Base-by-base conservation (phyloP, 2,113 vertebrate genomes). In the Lagopus muta region DNA sequence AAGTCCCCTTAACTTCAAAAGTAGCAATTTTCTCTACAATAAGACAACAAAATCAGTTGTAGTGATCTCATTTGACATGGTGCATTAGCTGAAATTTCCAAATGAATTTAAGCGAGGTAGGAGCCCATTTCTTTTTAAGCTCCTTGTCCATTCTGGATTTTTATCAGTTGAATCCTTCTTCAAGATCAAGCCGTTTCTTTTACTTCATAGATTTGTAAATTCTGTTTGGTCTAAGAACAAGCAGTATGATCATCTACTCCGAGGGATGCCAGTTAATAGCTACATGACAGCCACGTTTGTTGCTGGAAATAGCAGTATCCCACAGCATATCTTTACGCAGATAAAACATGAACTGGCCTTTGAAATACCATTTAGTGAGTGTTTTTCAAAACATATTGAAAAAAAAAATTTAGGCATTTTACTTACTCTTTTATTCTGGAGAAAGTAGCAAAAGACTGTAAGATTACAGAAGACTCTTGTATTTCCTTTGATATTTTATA, bases 401-500 rank as follows among this genome's bases (percentile, higher is more conserved):
- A 91, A 76, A 50, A 55, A 55, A 55, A 15, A 11, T 34, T 16
- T 9, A 5, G 2, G 3, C 0, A 30, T 42, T 54, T 52, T 52
- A 14, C 13, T 52, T 52, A 27, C 36, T 28, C 40, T 11, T 47
- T 12, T 3, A 0, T 0, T 34, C 15, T 1, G 2, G 20, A 64
- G 40, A 16, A 82, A 75, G 62, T 12, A 40, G 2, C 2, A 36
- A 58, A 25, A 57, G 7, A 47, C 25, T 80, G 4, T 14, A 70
- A 70, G 78, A 10, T 25, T 64, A 60, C 38, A 47, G 60, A 82
- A 76, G 12, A 38, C 3, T 64, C 34, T 34, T 66, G 9, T 73
- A 62, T 76, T 85, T 24, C 86, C 72, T 89, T 83, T 81, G 72
- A 83, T 88, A 78, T 67, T 61, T 48, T 61, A 57, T 67, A 67